Evolutionary conservation across 92 coral and sea anemone genomes (phyloP).

Genomic region (Zoanthus sociatus): DNA sequence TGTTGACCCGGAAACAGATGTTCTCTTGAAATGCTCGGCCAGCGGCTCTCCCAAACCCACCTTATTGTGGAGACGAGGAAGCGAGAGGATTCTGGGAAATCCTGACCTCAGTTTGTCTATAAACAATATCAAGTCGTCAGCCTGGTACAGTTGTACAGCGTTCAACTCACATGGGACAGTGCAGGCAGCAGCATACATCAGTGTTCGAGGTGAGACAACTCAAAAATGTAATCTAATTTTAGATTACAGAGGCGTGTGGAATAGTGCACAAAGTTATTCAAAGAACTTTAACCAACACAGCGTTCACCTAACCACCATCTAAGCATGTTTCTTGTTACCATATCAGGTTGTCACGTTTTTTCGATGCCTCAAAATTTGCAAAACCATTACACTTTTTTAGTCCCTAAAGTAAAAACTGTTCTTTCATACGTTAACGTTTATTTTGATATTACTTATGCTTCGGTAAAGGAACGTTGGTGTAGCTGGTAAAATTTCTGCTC

Average conservation of each 20-base stretch:
- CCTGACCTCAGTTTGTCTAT: conserved; percentile 61
- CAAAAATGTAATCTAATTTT: not conserved
- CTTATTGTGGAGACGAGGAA: conserved; percentile 76
- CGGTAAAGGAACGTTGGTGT: too few species aligned
- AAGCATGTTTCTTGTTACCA: too few species aligned
- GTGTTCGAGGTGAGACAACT: conserved; percentile 73
- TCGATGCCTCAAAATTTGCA: too few species aligned
- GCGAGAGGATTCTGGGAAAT: conserved; percentile 34
- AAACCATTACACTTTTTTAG: too few species aligned
- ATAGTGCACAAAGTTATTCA: not conserved
- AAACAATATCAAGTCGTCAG: conserved; percentile 73
- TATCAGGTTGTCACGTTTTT: too few species aligned
- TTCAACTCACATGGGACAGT: conserved; percentile 64
- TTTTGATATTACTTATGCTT: too few species aligned
- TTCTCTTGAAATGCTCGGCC: conserved; percentile 81
- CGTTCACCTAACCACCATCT: too few species aligned
- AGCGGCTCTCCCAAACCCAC: conserved; percentile 80
- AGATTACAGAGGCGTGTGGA: not conserved
- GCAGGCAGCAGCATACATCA: conserved; percentile 75
- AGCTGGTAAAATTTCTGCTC: too few species aligned
- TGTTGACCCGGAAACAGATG: conserved; percentile 91
- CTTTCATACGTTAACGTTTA: too few species aligned
- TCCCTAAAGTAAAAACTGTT: too few species aligned
- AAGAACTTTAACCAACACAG: too few species aligned
- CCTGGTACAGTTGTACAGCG: conserved; percentile 82